Percentiles rank a stretch among this genome's conserved stretches.
phyloP scores from a whole-genome alignment of 2,797 vertebrate genomes.

The Typhlichthys subterraneus region DNA sequence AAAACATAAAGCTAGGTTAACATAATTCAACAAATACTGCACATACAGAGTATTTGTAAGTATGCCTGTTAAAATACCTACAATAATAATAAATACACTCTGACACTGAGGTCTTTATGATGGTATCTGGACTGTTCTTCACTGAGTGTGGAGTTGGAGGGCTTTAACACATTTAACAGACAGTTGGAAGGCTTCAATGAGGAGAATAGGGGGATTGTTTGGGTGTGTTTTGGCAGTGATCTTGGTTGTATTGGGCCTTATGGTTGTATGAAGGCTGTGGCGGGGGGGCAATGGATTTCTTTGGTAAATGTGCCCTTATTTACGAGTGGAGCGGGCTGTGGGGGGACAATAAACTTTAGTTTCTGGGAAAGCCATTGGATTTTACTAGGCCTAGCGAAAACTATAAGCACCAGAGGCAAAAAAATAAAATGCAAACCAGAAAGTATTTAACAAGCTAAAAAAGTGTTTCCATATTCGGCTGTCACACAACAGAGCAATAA shows the following conservation, averaged over 20 bases:
- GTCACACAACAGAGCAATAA: slow-evolving; percentile 69
- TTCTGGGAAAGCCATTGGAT: slow-evolving; percentile 80
- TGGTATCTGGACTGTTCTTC: slow-evolving; percentile 32
- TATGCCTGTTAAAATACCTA: slow-evolving; percentile 27
- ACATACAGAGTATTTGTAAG: neutral
- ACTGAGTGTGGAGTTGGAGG: slow-evolving; percentile 24
- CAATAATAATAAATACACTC: slow-evolving; percentile 24
- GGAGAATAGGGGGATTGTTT: slow-evolving; percentile 55
- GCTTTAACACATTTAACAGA: slow-evolving; percentile 49
- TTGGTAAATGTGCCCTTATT: slow-evolving; percentile 73
- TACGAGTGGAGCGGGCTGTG: slow-evolving; percentile 66
- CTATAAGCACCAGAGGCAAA: slow-evolving; percentile 61
- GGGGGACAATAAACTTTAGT: slow-evolving; percentile 74
- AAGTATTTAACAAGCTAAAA: slow-evolving; percentile 75
- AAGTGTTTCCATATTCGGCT: slow-evolving; percentile 77
- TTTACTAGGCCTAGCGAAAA: slow-evolving; percentile 76
- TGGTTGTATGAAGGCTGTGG: slow-evolving; percentile 32
- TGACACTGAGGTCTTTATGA: slow-evolving; percentile 23
- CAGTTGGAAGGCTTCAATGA: slow-evolving; percentile 61
- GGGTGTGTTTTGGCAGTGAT: slow-evolving; percentile 64
- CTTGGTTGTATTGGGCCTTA: slow-evolving; percentile 41
- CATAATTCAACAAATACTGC: slow-evolving; percentile 3
- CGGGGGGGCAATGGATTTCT: slow-evolving; percentile 40
- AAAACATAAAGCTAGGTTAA: slow-evolving; percentile 5
- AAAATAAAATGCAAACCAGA: slow-evolving; percentile 68